These are phyloP conservation scores for Tuberolachnus salignus DNA, from an alignment of 2,888 invertebrate genomes.

Conservation along the genomic window DNA sequence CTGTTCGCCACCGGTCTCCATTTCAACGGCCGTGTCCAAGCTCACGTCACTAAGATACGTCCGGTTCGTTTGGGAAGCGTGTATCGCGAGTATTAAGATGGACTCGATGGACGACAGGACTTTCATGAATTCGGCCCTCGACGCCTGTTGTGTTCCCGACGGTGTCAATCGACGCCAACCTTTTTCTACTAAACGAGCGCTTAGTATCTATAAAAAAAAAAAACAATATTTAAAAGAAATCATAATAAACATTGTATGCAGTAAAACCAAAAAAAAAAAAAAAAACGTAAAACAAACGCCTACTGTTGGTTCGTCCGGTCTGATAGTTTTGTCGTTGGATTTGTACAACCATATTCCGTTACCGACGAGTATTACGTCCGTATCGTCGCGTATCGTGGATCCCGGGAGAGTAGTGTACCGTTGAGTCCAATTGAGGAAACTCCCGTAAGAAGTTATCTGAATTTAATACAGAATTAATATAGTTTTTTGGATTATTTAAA, in stretches of 20 bases:
- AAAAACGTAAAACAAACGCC: too few relatives aligned
- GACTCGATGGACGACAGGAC: conserved; percentile 83
- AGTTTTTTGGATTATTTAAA: background rate
- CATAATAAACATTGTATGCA: background rate
- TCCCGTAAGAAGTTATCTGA: conserved; percentile 85
- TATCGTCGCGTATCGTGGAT: conserved; percentile 70
- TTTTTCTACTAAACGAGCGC: conserved; percentile 71
- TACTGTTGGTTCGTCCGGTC: conserved; percentile 27
- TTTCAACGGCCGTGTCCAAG: conserved; percentile 81
- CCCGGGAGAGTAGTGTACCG: conserved; percentile 69
- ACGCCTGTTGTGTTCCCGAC: conserved; percentile 67
- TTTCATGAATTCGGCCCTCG: conserved; percentile 82
- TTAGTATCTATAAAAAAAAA: conserved; percentile 65
- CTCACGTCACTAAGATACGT: conserved; percentile 81
- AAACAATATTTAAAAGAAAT: background rate
- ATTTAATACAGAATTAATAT: background rate
- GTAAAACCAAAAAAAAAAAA: too few relatives aligned
- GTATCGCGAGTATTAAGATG: conserved; percentile 82
- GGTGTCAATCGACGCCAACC: conserved; percentile 69
- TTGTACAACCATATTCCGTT: conserved; percentile 73
- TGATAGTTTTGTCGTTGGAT: conserved; percentile 49
- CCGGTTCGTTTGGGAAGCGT: conserved; percentile 70
- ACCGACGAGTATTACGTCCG: conserved; percentile 82
- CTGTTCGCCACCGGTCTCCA: conserved; percentile 66
- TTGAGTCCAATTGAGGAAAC: conserved; percentile 76